Base-by-base conservation (phyloP, 2,113 vertebrate genomes). In the Cygnus atratus region DNA sequence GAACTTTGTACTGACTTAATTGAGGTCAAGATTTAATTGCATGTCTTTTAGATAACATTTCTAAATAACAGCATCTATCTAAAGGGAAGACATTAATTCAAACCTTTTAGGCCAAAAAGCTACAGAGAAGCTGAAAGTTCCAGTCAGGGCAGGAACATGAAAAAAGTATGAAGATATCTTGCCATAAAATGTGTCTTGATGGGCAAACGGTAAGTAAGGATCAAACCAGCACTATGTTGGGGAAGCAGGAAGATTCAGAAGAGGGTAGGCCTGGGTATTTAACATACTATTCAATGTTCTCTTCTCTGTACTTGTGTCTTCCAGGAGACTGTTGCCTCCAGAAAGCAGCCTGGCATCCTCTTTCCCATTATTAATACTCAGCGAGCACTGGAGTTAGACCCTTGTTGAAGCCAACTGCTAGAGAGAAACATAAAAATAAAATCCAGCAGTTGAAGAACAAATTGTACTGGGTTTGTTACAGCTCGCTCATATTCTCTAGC, bases 1-100 rank as follows among this genome's bases (percentile, higher is more conserved):
- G 68, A 81, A 88, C 55, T 94, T 79, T n/a, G 41, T 35, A 52
- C 46, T 87, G 61, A 82, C 39, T 84, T 93, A 93, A 92, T 3
- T 84, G 88, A 90, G 90, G 94, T 91, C 85, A 86, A 84, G 57
- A 95, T 93, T 84, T 84, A 88, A 93, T 74, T 80, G 75, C 46
- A 11, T 75, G 31, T 86, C 92, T 84, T 93, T 81, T 41, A 90
- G 88, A 91, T 90, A 95, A 55, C 35, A 83, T 50, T 94, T 84
- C 59, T 43, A 88, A 86, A 57, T 71, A 59, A 67, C 59, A 92
- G 63, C 12, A 46, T 92, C 59, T 83, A 59, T 55, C 82, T 91
- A n/a, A 88, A 87, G 70, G 75, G 15, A 75, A 88, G 57, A 78
- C 35, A 79, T 75, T 57, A 92, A 94, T 59, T 92, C 73, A 91